Percentiles rank a stretch among this genome's conserved stretches.
phyloP scores from a whole-genome alignment of 2,888 invertebrate genomes.

The Perdita meconis region DNA sequence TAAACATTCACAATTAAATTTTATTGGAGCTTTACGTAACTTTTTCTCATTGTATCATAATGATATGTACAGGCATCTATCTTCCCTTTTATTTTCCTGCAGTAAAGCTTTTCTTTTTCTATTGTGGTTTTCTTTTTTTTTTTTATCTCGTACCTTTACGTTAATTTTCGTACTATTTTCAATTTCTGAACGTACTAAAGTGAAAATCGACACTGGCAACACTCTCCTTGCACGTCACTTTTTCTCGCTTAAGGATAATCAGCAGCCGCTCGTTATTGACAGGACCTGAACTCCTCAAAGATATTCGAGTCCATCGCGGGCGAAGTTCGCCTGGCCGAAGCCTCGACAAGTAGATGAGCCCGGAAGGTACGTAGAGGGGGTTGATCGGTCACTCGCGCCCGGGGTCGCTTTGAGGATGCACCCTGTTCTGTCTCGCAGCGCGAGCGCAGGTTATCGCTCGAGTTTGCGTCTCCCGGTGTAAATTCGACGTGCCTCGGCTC shows the following conservation, averaged over 20 bases:
- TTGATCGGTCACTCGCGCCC: slow-evolving; percentile 18
- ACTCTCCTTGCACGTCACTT: background rate
- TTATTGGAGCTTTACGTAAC: too few species aligned
- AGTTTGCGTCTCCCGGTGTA: slow-evolving; percentile 38
- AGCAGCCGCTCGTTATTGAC: background rate
- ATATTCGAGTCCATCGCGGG: background rate
- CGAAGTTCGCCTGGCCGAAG: slow-evolving; percentile 1
- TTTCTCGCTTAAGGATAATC: background rate
- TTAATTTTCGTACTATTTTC: too few species aligned
- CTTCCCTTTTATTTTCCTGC: too few species aligned
- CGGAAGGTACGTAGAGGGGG: background rate
- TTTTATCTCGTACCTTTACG: too few species aligned
- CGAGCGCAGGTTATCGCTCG: slow-evolving; percentile 23
- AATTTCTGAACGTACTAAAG: too few species aligned
- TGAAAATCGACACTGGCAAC: too few species aligned
- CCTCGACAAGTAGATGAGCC: slow-evolving; percentile 15
- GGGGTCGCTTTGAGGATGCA: slow-evolving; percentile 17
- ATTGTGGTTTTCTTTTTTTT: too few species aligned
- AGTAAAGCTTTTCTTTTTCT: too few species aligned
- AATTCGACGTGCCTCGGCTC: slow-evolving; percentile 48
- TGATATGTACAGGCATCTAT: too few species aligned
- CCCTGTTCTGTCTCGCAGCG: slow-evolving; percentile 14
- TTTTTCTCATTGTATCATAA: too few species aligned
- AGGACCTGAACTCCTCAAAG: background rate
- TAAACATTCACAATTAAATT: too few species aligned